Evolutionary conservation across 2,113 vertebrate genomes (phyloP).

Genomic region (Herpetotheres cachinnans): DNA sequence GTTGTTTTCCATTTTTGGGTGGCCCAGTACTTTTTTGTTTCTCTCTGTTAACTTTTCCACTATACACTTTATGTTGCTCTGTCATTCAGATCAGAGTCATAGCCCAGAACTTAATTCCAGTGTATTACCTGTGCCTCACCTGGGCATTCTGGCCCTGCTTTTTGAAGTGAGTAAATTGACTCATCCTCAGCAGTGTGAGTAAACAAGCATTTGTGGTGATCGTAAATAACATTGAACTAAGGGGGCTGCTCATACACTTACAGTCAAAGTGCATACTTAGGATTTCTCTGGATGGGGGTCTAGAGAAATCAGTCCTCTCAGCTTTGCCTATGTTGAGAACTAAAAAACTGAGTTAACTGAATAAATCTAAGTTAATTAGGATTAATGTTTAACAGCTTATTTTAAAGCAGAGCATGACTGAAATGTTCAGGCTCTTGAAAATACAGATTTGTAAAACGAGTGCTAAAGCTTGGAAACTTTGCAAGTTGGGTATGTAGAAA

Average conservation of each 20-base stretch:
- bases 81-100: background rate
- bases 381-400: background rate
- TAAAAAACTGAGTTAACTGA: background rate
- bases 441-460: background rate
- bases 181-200: background rate
- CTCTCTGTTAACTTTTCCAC: background rate
- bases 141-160: background rate
- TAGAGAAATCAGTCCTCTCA: background rate
- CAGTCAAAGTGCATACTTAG: background rate
- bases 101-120: background rate
- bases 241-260: background rate
- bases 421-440: background rate
- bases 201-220: background rate
- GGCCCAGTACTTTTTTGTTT: background rate
- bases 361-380: background rate
- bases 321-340: background rate
- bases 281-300: background rate
- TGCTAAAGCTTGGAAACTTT: background rate
- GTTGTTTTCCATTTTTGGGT: rapidly evolving
- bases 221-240: background rate
- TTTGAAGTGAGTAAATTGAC: background rate
- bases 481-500: background rate
- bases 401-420: background rate
- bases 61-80: background rate
- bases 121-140: background rate